Evolutionary conservation across 2,888 invertebrate genomes (phyloP), one percentile per base, ranked within the genome.

Genomic region (Meandrusa payeni): DNA sequence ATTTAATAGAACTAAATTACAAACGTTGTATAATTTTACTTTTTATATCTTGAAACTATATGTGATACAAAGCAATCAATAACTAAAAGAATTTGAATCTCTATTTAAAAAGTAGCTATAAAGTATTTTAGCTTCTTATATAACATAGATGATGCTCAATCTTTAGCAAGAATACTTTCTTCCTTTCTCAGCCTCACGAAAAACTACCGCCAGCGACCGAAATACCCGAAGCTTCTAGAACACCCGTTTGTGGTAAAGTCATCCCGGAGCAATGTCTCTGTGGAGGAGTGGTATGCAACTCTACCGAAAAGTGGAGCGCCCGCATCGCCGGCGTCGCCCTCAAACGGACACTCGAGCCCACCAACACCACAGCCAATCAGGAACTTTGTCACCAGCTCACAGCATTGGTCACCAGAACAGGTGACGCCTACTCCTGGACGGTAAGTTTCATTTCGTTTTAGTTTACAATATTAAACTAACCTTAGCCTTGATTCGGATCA

Each of bases 121-220:
- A n/a, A n/a, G n/a, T n/a, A n/a, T n/a, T n/a, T n/a, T n/a, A n/a
- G n/a, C n/a, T n/a, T n/a, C n/a, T n/a, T n/a, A n/a, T n/a, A n/a
- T n/a, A n/a, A n/a, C n/a, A n/a, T n/a, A n/a, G n/a, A n/a, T n/a
- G n/a, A n/a, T n/a, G n/a, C n/a, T n/a, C n/a, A n/a, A n/a, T n/a
- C n/a, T n/a, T n/a, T n/a, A n/a, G n/a, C n/a, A n/a, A n/a, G n/a
- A n/a, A n/a, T 19, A n/a, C 11, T 9, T 19, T 10, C 7, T 10
- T 33, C 38, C 7, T 37, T 0, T 88, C 87, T 4, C 82, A 96
- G 97, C 89, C 91, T 98, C 75, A 96, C 94, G 57, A 98, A 98
- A 89, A 95, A 98, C 89, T 96, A 96, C 80, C 92, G 93, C 73
- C 91, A 94, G 64, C 92, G 98, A 61, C 98, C 98, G 49, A 98